These are phyloP conservation scores for Tautogolabrus adspersus DNA, from an alignment of 2,113 vertebrate species.

Conservation along the genomic window DNA sequence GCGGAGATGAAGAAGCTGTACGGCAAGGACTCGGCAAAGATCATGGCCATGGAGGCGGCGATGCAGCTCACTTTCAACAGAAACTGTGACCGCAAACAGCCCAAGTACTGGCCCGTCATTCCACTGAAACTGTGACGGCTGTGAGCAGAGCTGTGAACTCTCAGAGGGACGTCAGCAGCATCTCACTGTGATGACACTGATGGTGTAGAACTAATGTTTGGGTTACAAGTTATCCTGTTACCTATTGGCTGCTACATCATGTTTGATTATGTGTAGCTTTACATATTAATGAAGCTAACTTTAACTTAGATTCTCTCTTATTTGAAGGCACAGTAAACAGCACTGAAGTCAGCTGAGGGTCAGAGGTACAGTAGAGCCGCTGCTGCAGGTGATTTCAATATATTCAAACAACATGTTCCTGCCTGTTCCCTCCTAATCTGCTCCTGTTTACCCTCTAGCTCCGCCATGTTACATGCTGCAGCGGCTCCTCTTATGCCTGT, in stretches of 20 bases:
- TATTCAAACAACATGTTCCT: conserved; percentile 17
- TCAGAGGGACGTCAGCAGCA: no score
- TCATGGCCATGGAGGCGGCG: conserved; percentile 94
- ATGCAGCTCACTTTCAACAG: conserved; percentile 94
- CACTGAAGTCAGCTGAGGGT: background rate
- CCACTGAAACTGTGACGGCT: conserved; percentile 88
- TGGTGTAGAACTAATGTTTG: conserved; percentile 16
- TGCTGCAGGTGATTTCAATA: conserved; percentile 23
- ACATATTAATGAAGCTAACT: background rate
- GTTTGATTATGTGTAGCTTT: background rate
- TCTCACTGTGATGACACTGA: background rate
- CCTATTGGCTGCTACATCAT: no score
- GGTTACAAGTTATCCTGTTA: background rate
- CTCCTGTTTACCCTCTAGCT: conserved; percentile 40
- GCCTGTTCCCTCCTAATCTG: conserved; percentile 26
- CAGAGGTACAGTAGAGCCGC: background rate
- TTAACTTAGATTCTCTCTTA: background rate
- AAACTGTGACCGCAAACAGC: conserved; percentile 92
- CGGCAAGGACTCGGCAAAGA: conserved; percentile 87
- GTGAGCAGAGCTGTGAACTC: no score
- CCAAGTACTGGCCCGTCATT: conserved; percentile 97
- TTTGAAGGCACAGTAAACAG: background rate
- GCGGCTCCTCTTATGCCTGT: conserved; percentile 53
- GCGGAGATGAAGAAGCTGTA: conserved; percentile 93
- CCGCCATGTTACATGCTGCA: conserved; percentile 26